Conservation (phyloP, 2,113 vertebrate genomes). For the Puffinus mauretanicus region DNA sequence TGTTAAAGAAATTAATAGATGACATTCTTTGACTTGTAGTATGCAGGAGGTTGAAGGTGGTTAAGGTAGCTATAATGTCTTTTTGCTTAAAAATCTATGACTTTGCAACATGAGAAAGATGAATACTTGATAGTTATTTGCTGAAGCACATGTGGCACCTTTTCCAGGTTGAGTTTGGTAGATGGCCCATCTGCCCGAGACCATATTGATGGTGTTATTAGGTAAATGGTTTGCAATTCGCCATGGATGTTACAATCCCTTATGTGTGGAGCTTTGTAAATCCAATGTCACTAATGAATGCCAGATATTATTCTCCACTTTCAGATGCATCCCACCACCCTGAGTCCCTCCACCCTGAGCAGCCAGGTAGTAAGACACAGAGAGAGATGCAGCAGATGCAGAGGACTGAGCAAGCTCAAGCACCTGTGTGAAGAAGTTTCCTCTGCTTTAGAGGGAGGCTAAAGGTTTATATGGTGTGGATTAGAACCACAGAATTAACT, state of each 20-base stretch:
- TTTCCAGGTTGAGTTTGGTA: background rate
- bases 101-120: background rate
- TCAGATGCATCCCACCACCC: background rate
- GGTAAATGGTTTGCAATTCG: background rate
- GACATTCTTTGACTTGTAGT: background rate
- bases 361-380: background rate
- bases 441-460: background rate
- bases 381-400: background rate
- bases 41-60: background rate
- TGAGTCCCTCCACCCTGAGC: background rate
- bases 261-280: background rate
- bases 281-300: background rate
- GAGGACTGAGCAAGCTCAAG: background rate
- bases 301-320: background rate
- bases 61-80: background rate
- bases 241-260: background rate
- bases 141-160: background rate
- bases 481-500: background rate
- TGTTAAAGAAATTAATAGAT: background rate
- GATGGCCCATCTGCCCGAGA: background rate
- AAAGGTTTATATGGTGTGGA: background rate
- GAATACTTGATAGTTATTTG: background rate
- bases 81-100: background rate
- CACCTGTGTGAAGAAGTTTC: background rate
- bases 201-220: background rate